Evolutionary conservation across 2,888 invertebrate species (phyloP).

Genomic region (Emesis castigata): DNA sequence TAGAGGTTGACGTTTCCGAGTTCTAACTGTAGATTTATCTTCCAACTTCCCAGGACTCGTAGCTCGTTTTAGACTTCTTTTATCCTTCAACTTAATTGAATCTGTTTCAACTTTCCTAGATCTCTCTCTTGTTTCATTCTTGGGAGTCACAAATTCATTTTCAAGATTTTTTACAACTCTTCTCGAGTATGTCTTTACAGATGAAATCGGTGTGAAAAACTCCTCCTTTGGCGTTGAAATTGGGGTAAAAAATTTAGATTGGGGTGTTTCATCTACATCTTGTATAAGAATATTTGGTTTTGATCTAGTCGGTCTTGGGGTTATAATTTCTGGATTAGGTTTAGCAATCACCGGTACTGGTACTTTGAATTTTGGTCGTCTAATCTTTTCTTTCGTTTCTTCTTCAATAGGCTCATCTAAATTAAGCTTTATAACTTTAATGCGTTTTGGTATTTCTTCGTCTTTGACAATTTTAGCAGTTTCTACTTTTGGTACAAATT

Average conservation of each 20-base stretch:
- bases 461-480: slow-evolving; percentile 73
- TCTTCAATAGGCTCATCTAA: slow-evolving; percentile 73
- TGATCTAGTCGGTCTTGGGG: slow-evolving; percentile 72
- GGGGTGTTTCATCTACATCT: slow-evolving; percentile 66
- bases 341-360: slow-evolving; percentile 76
- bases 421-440: slow-evolving; percentile 77
- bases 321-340: slow-evolving; percentile 75
- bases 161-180: slow-evolving; percentile 80
- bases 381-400: slow-evolving; percentile 63
- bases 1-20: slow-evolving; percentile 61
- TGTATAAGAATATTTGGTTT: slow-evolving; percentile 72
- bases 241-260: slow-evolving; percentile 76
- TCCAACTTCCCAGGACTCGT: slow-evolving; percentile 79
- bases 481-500: slow-evolving; percentile 63
- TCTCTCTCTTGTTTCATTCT: slow-evolving; percentile 5
- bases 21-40: slow-evolving; percentile 60
- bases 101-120: slow-evolving; percentile 47
- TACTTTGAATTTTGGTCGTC: slow-evolving; percentile 77
- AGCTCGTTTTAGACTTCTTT: slow-evolving; percentile 72
- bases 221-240: slow-evolving; percentile 73
- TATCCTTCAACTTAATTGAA: slow-evolving; percentile 61
- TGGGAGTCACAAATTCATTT: slow-evolving; percentile 77
- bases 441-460: slow-evolving; percentile 78
- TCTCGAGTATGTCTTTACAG: slow-evolving; percentile 76
- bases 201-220: slow-evolving; percentile 79